phyloP scores from a whole-genome alignment of 2,888 invertebrate genomes.

The Elysia crispata region DNA sequence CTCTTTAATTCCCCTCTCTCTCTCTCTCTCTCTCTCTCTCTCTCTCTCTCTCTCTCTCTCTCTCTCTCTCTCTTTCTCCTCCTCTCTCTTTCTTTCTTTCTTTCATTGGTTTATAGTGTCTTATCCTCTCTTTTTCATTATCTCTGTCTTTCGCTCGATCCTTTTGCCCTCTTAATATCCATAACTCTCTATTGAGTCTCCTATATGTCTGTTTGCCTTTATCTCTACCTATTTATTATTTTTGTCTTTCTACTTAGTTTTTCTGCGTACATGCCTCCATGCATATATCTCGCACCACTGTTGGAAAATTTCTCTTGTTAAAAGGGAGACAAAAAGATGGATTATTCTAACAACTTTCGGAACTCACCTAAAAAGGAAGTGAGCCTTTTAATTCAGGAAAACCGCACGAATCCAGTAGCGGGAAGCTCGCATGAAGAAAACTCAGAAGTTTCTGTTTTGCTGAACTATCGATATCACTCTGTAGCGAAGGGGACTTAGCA shows the following conservation, averaged over 20 bases:
- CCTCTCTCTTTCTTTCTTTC: not conserved
- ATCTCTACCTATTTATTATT: not conserved
- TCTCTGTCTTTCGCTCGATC: not conserved
- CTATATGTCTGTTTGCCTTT: not conserved
- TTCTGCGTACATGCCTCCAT: not conserved
- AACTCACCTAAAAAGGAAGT: no score
- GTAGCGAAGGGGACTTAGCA: not conserved
- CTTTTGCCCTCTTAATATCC: not conserved
- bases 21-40: not conserved
- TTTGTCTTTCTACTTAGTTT: not conserved
- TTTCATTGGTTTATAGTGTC: no score
- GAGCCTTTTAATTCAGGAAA: no score
- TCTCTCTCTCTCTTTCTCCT: not conserved
- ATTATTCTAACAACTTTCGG: no score
- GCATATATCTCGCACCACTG: not conserved
- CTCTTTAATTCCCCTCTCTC: not conserved
- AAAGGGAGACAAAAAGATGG: no score
- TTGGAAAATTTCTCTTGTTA: not conserved
- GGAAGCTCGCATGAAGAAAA: no score
- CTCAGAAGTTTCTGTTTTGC: no score
- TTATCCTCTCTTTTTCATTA: no score
- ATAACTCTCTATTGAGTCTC: no score
- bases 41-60: not conserved
- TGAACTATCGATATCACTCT: no score
- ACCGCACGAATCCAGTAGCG: no score